Conservation (phyloP, 2,797 vertebrate genomes). For the Myotis planiceps region DNA sequence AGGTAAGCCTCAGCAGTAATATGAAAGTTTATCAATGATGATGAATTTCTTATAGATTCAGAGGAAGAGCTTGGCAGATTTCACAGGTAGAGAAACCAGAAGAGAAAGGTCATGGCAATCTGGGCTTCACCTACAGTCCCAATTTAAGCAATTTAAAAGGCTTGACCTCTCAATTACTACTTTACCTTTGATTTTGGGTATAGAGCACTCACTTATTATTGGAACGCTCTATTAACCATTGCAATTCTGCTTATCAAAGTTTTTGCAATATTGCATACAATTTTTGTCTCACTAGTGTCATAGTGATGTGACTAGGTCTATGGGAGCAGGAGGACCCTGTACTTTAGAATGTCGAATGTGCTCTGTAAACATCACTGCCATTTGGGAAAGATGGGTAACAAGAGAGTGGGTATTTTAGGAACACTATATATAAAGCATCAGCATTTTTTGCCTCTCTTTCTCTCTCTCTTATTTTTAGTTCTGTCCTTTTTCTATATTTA, state of each 20-base stretch:
- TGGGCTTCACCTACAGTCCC: neutral
- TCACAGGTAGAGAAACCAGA: neutral
- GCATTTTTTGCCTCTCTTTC: neutral
- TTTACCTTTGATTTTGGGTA: neutral
- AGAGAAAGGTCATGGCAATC: neutral
- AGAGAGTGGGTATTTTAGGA: neutral
- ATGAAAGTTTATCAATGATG: neutral
- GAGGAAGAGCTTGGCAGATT: neutral
- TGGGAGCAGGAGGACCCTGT: neutral
- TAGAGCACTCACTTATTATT: neutral
- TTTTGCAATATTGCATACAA: neutral
- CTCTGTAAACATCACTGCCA: neutral
- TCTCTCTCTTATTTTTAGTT: neutral
- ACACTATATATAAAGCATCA: neutral
- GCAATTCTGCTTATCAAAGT: neutral
- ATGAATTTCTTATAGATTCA: constrained; percentile 11
- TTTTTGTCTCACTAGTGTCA: neutral
- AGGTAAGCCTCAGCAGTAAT: neutral
- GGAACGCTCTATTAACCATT: neutral
- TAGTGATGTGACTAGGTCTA: neutral
- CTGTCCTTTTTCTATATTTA: neutral
- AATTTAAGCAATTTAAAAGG: neutral
- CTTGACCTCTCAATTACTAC: neutral
- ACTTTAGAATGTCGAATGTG: neutral
- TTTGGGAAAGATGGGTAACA: neutral